A percentile compares a stretch with the other conserved stretches of the same genome.
These are phyloP conservation scores for Beroe forskalii DNA, from an alignment of 37 sponge, comb jelly and placozoan genomes.

Conservation along the genomic window DNA sequence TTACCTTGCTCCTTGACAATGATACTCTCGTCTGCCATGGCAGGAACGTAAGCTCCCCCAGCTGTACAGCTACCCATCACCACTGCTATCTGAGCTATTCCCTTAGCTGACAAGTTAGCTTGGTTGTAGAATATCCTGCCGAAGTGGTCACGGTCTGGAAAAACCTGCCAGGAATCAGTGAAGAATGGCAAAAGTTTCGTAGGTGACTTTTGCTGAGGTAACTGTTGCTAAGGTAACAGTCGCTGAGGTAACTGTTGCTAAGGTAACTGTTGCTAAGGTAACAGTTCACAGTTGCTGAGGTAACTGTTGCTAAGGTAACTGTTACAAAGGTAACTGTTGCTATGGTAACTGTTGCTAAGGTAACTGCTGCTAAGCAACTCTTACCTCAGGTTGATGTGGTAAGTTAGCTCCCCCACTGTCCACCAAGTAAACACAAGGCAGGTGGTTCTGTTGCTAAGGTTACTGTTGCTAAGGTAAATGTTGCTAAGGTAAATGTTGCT, in stretches of 20 bases:
- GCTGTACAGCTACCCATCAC: conserved; percentile 66
- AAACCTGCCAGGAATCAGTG: conserved; percentile 75
- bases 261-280: too few relatives aligned
- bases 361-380: background rate
- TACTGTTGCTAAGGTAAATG: too few relatives aligned
- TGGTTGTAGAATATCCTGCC: conserved; percentile 89
- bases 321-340: too few relatives aligned
- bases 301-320: too few relatives aligned
- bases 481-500: too few relatives aligned
- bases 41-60: conserved; percentile 67
- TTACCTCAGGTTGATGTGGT: conserved; percentile 44
- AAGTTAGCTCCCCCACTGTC: conserved; percentile 62
- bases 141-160: conserved; percentile 97
- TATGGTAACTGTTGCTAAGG: too few relatives aligned
- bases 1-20: conserved; percentile 66
- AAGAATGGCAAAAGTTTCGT: too few relatives aligned
- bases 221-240: too few relatives aligned
- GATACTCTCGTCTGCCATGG: conserved; percentile 67
- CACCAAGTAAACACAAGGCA: conserved; percentile 57
- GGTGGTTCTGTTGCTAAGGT: too few relatives aligned
- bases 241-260: too few relatives aligned
- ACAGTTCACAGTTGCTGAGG: too few relatives aligned
- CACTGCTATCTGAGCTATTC: conserved; percentile 84
- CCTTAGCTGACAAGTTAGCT: conserved; percentile 86
- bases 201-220: too few relatives aligned